Base-by-base conservation (phyloP, 2,888 invertebrate genomes). In the Hecatera dysodea region DNA sequence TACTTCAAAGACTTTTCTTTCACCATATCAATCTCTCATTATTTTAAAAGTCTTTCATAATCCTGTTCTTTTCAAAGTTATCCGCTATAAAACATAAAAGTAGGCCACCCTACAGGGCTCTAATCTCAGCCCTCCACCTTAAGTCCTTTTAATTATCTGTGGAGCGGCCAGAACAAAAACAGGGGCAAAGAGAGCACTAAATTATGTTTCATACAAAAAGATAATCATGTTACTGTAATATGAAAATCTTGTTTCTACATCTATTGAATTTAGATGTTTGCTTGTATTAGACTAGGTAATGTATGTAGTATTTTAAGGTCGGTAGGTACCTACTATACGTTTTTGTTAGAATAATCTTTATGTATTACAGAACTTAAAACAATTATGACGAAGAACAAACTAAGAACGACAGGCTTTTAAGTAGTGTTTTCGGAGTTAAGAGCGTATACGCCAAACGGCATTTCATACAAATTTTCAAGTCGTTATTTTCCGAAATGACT, bases 51-150 rank as follows among this genome's bases (percentile, higher is more conserved):
- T 36, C n/a, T 17, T 39, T 2, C 15, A 48, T 22, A 33, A 19
- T 19, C 15, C 15, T 2, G 8, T 24, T 36, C 12, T 50, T 17
- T 50, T 52, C 8, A 39, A 22, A 55, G 2, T 27, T 27, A 36
- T 72, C 50, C 73, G 50, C 11, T 27, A 33, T 71, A 55, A 55
- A 55, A 50, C 39, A 52, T 63, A 55, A 64, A 44, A 46, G 44
- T 57, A n/a, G 80, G 87, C 44, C 62, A 57, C 83, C 89, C 88
- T 81, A 86, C 61, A 68, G 60, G 67, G 60, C 75, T 84, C 85
- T 92, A 93, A 93, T 92, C 92, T 90, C 85, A 78, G 83, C 75
- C 81, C 87, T 90, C 85, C 87, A 90, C 89, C 89, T 89, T 92
- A 93, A 93, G 92, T 88, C 90, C 87, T 90, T 90, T 93, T 93